Percentiles rank a stretch among this genome's conserved stretches.
These are phyloP conservation scores for Lutraria rhynchaena DNA, from an alignment of 1,140 invertebrate species.

Conservation along the genomic window DNA sequence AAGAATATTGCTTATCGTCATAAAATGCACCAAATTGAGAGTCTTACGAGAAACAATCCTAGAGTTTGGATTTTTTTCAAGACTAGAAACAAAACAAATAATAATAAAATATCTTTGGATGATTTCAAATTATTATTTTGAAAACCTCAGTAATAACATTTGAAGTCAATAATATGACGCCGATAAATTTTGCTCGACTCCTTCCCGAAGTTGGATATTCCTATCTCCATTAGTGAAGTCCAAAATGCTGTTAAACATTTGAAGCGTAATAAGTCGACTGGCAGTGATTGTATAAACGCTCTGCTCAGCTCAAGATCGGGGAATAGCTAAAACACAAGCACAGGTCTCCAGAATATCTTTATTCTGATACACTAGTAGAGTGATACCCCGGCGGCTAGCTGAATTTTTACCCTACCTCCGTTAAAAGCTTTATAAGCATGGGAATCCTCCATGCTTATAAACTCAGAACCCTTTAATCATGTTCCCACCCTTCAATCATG, in stretches of 20 bases:
- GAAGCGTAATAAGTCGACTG: not conserved
- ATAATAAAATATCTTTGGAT: not conserved
- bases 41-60: not conserved
- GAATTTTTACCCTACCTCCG: too few relatives aligned
- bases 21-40: not conserved
- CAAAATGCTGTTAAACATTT: not conserved
- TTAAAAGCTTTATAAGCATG: too few relatives aligned
- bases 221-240: constrained; percentile 12
- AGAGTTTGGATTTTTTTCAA: constrained; percentile 4
- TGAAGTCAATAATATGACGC: not conserved
- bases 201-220: not conserved
- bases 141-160: not conserved
- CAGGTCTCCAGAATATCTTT: too few relatives aligned
- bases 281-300: too few relatives aligned
- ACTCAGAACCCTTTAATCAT: too few relatives aligned
- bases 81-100: not conserved
- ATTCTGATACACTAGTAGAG: too few relatives aligned
- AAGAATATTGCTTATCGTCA: not conserved
- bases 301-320: too few relatives aligned
- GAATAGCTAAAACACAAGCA: too few relatives aligned
- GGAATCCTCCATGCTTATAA: too few relatives aligned
- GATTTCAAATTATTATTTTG: not conserved
- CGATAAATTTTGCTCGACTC: not conserved
- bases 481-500: too few relatives aligned
- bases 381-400: too few relatives aligned